phyloP scores from a whole-genome alignment of 2,888 invertebrate species.

The Catocala nupta region DNA sequence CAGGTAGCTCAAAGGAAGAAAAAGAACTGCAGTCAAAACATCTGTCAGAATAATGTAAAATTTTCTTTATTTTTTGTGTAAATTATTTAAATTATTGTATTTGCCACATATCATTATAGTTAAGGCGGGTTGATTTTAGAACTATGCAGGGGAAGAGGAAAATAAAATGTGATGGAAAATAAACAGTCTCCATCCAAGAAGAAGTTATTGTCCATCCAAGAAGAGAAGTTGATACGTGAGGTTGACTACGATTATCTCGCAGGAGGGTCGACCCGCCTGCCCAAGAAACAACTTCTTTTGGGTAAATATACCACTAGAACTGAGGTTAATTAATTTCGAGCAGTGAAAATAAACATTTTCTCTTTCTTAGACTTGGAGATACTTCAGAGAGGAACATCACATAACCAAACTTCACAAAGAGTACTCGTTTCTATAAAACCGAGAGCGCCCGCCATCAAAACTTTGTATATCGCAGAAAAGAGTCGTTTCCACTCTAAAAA shows the following conservation, averaged over 20 bases:
- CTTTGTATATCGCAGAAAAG: conserved; percentile 75
- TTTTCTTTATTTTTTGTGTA: conserved; percentile 52
- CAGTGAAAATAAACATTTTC: conserved; percentile 15
- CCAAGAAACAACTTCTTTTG: conserved; percentile 66
- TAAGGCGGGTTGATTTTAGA: conserved; percentile 59
- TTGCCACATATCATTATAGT: conserved; percentile 49
- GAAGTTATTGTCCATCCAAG: conserved; percentile 74
- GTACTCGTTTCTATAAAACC: conserved; percentile 76
- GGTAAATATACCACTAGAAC: conserved; percentile 53
- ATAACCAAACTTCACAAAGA: conserved; percentile 65
- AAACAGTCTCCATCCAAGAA: conserved; percentile 78
- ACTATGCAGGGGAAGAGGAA: conserved; percentile 79
- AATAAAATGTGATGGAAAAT: conserved; percentile 85
- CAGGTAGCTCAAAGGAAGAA: conserved; percentile 51
- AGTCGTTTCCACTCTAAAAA: conserved; percentile 66
- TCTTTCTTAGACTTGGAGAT: conserved; percentile 71
- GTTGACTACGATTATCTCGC: conserved; percentile 69
- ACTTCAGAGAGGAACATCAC: conserved; percentile 61
- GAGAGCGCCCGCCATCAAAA: conserved; percentile 72
- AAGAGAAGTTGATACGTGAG: conserved; percentile 75
- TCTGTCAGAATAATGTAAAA: conserved; percentile 69
- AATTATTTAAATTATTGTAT: conserved; percentile 62
- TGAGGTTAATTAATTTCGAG: conserved; percentile 6
- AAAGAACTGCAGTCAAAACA: conserved; percentile 48
- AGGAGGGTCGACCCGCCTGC: conserved; percentile 52